Evolutionary conservation across 2,888 invertebrate genomes (phyloP).

Genomic region (Sarcophaga carnaria): DNA sequence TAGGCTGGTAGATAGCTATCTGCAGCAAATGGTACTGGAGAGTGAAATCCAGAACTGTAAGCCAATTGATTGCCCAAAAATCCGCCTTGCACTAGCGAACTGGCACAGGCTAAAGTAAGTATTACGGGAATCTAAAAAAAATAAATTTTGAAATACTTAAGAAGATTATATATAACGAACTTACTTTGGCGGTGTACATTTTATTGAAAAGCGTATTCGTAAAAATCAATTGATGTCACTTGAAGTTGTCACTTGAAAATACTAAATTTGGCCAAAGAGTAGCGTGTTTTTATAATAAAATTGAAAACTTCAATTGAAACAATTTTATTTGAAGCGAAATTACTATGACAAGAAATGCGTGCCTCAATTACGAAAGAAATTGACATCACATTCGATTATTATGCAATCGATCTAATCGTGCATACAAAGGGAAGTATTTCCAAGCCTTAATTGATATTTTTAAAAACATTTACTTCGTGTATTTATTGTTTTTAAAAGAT

Average conservation of each 20-base stretch:
- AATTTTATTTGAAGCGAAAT: conserved; percentile 22
- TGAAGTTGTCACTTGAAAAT: conserved; percentile 46
- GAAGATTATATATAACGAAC: background rate
- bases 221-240: conserved; percentile 26
- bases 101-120: background rate
- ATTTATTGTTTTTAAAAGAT: too few relatives aligned
- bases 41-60: conserved; percentile 30
- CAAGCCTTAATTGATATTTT: background rate
- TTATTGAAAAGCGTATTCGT: background rate
- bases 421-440: conserved; percentile 34
- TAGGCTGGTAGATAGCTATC: background rate
- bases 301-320: background rate
- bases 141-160: background rate
- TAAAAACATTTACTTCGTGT: background rate
- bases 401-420: conserved; percentile 24
- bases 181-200: conserved; percentile 50
- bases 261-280: conserved; percentile 30
- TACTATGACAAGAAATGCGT: conserved; percentile 62
- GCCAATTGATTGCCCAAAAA: conserved; percentile 23
- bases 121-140: conserved; percentile 31
- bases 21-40: conserved; percentile 4
- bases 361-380: conserved; percentile 26
- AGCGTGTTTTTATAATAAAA: conserved; percentile 52
- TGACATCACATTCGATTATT: conserved; percentile 8
- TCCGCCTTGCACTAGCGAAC: conserved; percentile 8